These are phyloP conservation scores for Idaea dimidiata DNA, from an alignment of 2,888 invertebrate species.

Conservation along the genomic window DNA sequence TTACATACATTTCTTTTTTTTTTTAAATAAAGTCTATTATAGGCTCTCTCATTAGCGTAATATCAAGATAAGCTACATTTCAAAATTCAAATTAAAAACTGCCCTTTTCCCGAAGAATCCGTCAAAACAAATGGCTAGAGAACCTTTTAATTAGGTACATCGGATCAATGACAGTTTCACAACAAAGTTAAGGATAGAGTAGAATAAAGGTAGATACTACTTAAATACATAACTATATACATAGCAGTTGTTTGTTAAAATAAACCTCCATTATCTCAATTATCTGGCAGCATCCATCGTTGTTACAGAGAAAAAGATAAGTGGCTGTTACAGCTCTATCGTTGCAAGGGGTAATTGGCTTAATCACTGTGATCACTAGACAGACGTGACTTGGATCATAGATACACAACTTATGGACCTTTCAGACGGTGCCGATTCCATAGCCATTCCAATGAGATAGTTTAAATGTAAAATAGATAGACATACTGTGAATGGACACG, in stretches of 20 bases:
- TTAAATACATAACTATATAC: not conserved
- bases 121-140: not conserved
- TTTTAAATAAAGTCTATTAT: no score
- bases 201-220: not conserved
- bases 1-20: no score
- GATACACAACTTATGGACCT: not conserved
- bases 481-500: no score
- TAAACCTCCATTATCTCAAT: slow-evolving; percentile 14
- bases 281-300: slow-evolving; percentile 11
- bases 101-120: not conserved
- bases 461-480: no score
- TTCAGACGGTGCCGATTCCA: no score
- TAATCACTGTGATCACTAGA: slow-evolving; percentile 15
- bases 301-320: slow-evolving; percentile 14
- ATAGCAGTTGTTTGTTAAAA: slow-evolving; percentile 1
- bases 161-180: not conserved
- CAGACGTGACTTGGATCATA: slow-evolving; percentile 19
- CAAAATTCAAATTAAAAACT: no score
- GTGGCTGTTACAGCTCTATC: slow-evolving; percentile 7
- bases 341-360: slow-evolving; percentile 18
- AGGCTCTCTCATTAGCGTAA: no score
- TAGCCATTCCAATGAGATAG: no score
- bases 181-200: not conserved
- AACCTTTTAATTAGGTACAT: not conserved
- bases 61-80: no score